Base-by-base conservation (phyloP, 2,113 vertebrate genomes). In the Protobothrops flavoviridis region DNA sequence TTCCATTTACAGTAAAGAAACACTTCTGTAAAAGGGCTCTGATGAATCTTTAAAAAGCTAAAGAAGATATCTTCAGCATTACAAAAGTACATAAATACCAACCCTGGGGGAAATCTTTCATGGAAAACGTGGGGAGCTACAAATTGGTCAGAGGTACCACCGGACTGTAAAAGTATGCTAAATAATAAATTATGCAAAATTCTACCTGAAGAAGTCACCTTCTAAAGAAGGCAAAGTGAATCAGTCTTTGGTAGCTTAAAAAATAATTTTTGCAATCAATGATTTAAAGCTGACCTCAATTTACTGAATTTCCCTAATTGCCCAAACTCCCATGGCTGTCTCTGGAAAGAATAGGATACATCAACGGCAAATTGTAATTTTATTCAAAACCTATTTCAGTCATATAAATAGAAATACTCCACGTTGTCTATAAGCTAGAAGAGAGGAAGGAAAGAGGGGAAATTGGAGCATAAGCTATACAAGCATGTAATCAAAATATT, bases 371-470 rank as follows among this genome's bases (percentile, higher is more conserved):
- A 85, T 64, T 64, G 74, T 57, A 86, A 53, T 64, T 64, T 43
- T 87, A 48, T 85, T 92, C 33, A 93, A 90, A 56, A 26, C n/a
- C n/a, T 29, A 3, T 64, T 90, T 64, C 56, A 45, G 7, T 90
- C 86, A 56, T 64, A 90, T 93, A 87, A 93, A 93, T 61, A 90
- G 56, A n/a, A 43, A 88, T 69, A 69, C 23, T 87, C 12, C 12
- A 39, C 45, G 64, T 45, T 52, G 56, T 5, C 74, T 90, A 33
- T 85, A 87, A 86, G 48, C 45, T 20, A 23, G 17, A 57, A 23
- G 20, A 12, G n/a, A 8, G 13, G 48, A 29, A 2, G 11, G 55
- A 12, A 45, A 20, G 26, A 59, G 48, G 24, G n/a, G 26, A 45
- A 43, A 8, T 12, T 21, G 4, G 48, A 57, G 48, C 17, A 12